phyloP scores from a whole-genome alignment of 2,888 invertebrate species.

The Malacosoma neustria region DNA sequence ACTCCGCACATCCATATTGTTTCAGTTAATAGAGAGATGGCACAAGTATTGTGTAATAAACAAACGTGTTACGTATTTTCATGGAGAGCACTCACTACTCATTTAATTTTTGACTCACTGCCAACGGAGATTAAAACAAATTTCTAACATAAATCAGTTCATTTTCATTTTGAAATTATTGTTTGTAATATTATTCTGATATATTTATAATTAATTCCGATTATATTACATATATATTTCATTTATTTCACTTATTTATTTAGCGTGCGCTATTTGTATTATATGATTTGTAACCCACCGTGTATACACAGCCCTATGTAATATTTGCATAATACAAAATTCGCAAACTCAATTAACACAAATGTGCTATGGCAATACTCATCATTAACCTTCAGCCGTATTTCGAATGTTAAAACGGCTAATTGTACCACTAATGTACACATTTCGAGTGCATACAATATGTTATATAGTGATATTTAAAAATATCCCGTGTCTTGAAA shows the following conservation, averaged over 20 bases:
- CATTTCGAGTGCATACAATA: constrained; percentile 9
- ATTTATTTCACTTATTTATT: too few species aligned
- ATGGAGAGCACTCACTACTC: constrained; percentile 1
- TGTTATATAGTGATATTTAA: too few species aligned
- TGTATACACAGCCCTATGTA: background rate
- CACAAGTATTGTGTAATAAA: too few species aligned
- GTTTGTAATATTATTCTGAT: too few species aligned
- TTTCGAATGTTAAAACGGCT: constrained; percentile 32
- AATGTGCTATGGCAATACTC: constrained; percentile 10
- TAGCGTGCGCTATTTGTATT: too few species aligned
- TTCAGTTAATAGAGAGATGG: too few species aligned
- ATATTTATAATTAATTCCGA: too few species aligned
- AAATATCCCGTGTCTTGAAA: constrained; percentile 5
- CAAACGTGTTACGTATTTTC: constrained; percentile 2
- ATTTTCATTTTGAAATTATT: too few species aligned
- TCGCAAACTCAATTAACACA: background rate
- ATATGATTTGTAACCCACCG: too few species aligned
- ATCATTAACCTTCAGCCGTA: constrained; percentile 36
- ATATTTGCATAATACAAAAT: background rate
- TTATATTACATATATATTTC: too few species aligned
- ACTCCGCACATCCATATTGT: too few species aligned
- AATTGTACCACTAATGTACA: constrained; percentile 26
- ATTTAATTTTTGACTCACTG: constrained; percentile 7
- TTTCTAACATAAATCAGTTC: background rate
- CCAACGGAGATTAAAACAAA: background rate